Evolutionary conservation across 1,140 invertebrate species (phyloP), one percentile per base, ranked within the genome.

Genomic region (Calephelis virginiensis): DNA sequence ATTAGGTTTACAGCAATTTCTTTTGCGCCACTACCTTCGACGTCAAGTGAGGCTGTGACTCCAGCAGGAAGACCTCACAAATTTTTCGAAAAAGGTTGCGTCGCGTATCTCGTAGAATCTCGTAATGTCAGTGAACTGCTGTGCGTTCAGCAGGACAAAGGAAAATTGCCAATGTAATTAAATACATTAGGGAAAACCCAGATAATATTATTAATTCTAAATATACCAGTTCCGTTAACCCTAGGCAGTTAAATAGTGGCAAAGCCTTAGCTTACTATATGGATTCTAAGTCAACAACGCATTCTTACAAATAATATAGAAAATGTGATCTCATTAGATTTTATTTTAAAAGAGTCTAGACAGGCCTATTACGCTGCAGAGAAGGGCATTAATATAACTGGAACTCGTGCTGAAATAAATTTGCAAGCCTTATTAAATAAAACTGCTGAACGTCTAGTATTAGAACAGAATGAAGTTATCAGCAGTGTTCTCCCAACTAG

Each of bases 1-100:
- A 53, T 8, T 1, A 11, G 13, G 49, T 12, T 8, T n/a, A 53
- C 2, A 4, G 49, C n/a, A 8, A 14, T 2, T 8, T 1, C 49
- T 12, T 8, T 17, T 53, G 11, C n/a, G 7, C 12, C 49, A 53
- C 8, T 3, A 53, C 49, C 49, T 53, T 53, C 49, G n/a, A 53
- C 49, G 7, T 53, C 49, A 13, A n/a, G n/a, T n/a, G n/a, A n/a
- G n/a, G 10, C 49, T 14, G 9, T 8, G 17, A 53, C n/a, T 40
- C 38, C 7, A 5, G 38, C 38, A 40, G 38, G 38, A 4, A 40
- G 7, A 40, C 38, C 38, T 40, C 38, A 7, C 38, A 53, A 53
- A 53, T n/a, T n/a, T 13, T 53, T 53, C 17, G 49, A 53, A 53
- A 13, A 53, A 53, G 10, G 49, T n/a, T 8, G n/a, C n/a, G 49